Conservation (phyloP, 2,888 invertebrate genomes). For the Pheosia gnoma region DNA sequence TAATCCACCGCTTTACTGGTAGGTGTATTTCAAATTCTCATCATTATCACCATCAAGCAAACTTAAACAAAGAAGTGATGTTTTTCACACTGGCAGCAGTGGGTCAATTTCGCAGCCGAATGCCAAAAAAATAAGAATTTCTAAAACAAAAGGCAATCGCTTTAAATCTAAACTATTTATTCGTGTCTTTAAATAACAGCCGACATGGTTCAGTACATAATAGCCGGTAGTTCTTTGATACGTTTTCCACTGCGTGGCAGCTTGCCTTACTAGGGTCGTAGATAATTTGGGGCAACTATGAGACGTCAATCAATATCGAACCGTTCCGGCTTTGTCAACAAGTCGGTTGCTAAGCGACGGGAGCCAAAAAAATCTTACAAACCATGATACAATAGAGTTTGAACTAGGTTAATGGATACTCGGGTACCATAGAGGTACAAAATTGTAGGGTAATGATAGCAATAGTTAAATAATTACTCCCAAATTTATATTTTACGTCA, state of each 20-base stretch:
- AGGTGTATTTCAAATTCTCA: too few species aligned
- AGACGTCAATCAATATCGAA: constrained; percentile 43
- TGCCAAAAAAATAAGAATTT: too few species aligned
- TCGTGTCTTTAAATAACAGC: too few species aligned
- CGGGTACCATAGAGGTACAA: constrained; percentile 44
- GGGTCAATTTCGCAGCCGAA: too few species aligned
- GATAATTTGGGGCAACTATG: constrained; percentile 44
- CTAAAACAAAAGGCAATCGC: background rate
- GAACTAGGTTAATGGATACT: constrained; percentile 71
- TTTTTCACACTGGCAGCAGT: too few species aligned
- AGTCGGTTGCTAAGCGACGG: constrained; percentile 52
- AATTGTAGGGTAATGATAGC: constrained; percentile 7
- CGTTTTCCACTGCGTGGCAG: background rate
- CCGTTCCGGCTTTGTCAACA: constrained; percentile 50
- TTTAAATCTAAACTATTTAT: too few species aligned
- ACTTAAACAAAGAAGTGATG: too few species aligned
- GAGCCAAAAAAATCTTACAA: constrained; percentile 54
- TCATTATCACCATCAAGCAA: too few species aligned
- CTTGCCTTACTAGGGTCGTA: background rate
- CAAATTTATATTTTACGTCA: too few species aligned
- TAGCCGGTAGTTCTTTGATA: background rate
- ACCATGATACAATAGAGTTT: constrained; percentile 57
- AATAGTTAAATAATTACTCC: too few species aligned
- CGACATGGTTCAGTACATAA: background rate
- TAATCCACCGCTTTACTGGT: too few species aligned